These are phyloP conservation scores for Actias luna DNA, from an alignment of 2,888 invertebrate genomes.

Conservation along the genomic window DNA sequence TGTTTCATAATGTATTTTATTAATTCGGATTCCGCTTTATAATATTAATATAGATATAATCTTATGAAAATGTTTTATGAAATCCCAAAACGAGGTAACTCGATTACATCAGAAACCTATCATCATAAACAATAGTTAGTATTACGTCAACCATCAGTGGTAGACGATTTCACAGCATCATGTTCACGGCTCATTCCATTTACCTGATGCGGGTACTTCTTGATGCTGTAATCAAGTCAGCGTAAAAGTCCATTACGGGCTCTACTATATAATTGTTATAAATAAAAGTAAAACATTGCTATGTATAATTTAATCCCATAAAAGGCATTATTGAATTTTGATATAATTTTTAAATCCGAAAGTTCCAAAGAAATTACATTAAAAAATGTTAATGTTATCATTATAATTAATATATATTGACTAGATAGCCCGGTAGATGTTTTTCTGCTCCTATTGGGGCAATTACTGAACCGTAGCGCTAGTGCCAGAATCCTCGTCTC, in stretches of 20 bases:
- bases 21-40: background rate
- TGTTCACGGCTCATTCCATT: constrained; percentile 58
- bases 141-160: constrained; percentile 31
- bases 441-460: no score
- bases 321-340: no score
- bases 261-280: background rate
- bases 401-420: no score
- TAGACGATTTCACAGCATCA: constrained; percentile 54
- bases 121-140: constrained; percentile 11
- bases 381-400: no score
- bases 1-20: background rate
- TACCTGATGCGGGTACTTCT: constrained; percentile 54
- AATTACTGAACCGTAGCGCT: no score
- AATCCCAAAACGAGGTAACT: constrained; percentile 6
- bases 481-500: no score
- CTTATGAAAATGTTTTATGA: background rate
- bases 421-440: no score
- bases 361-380: no score
- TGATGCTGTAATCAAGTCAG: constrained; percentile 46
- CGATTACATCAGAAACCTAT: constrained; percentile 12
- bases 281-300: background rate
- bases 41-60: background rate
- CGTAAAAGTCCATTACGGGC: constrained; percentile 26
- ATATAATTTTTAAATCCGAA: no score
- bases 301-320: no score